phyloP scores from a whole-genome alignment of 2,888 invertebrate species.

The Eilema sororculum region DNA sequence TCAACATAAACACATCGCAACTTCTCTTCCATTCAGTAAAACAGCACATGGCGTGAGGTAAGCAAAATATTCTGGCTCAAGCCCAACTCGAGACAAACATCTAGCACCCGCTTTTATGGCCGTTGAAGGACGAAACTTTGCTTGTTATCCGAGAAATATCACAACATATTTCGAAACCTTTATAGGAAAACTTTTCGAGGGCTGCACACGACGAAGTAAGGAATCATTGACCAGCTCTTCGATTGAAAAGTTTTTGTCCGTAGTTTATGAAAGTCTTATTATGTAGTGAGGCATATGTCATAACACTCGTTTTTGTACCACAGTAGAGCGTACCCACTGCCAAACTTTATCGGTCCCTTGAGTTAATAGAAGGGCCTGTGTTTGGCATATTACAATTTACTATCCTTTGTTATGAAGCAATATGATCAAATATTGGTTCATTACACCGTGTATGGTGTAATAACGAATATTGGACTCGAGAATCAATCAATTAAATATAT shows the following conservation, averaged over 20 bases:
- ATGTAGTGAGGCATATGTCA: slow-evolving; percentile 38
- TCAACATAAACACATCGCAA: slow-evolving; percentile 45
- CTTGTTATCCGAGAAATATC: slow-evolving; percentile 83
- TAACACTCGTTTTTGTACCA: slow-evolving; percentile 38
- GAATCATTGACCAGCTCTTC: slow-evolving; percentile 52
- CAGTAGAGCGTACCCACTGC: slow-evolving; percentile 21
- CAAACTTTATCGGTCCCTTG: not conserved
- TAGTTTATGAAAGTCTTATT: slow-evolving; percentile 37
- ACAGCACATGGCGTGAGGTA: slow-evolving; percentile 42
- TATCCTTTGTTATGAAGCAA: not conserved
- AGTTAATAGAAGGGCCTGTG: slow-evolving; percentile 12
- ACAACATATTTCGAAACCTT: slow-evolving; percentile 77
- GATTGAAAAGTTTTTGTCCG: slow-evolving; percentile 42
- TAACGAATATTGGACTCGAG: not conserved
- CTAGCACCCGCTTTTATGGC: slow-evolving; percentile 61
- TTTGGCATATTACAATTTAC: slow-evolving; percentile 1
- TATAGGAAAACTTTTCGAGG: slow-evolving; percentile 77
- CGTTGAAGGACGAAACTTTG: slow-evolving; percentile 74
- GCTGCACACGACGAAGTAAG: slow-evolving; percentile 58
- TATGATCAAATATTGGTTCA: not conserved
- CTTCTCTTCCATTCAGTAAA: slow-evolving; percentile 45
- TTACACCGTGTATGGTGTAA: slow-evolving; percentile 1
- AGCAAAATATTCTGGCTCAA: slow-evolving; percentile 55
- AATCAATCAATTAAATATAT: not conserved
- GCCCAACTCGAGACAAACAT: slow-evolving; percentile 62